Base-by-base conservation (phyloP, 2,797 vertebrate genomes). In the Enteromius trimaculatus region DNA sequence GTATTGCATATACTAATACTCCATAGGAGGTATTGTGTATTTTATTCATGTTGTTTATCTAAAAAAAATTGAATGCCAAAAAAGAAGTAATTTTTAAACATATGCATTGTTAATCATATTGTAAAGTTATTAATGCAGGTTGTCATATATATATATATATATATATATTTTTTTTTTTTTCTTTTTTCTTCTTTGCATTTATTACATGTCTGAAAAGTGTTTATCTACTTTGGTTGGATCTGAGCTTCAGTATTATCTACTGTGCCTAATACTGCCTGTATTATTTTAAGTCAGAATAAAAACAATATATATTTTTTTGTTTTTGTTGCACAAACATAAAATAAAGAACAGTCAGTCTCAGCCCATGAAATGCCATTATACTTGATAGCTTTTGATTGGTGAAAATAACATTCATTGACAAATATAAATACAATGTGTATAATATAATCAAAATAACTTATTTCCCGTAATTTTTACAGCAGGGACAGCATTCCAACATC, bases 401-500 rank as follows among this genome's bases (percentile, higher is more conserved):
- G 14, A 44, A 42, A 77, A 60, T 60, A 65, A 44, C 23, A 19
- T 31, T n/a, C 17, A 14, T 7, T 3, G 11, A 64, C 31, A 64
- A 11, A 39, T 58, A 23, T 39, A 39, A 23, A 1, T 53, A 21
- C 10, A n/a, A 21, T 26, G 44, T 47, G 44, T 49, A 16, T 49
- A 4, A 0, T 53, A 53, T 69, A 23, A 49, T 37, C 8, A 80
- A 71, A 44, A 62, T 1, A 47, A 19, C 17, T 72, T 60, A 34
- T 44, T 34, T n/a, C 14, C n/a, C 4, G 1, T 53, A 39, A 42
- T 34, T 76, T 79, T 47, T 76, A 23, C 6, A 42, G 49, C 79
- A 2, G 14, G 26, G 65, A 62, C 14, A 21, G 74, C 81, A 83
- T 83, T 83, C 64, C 81, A 71, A 19, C 74, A 53, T 75, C 53